phyloP scores from a whole-genome alignment of 2,113 vertebrate genomes.

The Scartelaos histophorus region DNA sequence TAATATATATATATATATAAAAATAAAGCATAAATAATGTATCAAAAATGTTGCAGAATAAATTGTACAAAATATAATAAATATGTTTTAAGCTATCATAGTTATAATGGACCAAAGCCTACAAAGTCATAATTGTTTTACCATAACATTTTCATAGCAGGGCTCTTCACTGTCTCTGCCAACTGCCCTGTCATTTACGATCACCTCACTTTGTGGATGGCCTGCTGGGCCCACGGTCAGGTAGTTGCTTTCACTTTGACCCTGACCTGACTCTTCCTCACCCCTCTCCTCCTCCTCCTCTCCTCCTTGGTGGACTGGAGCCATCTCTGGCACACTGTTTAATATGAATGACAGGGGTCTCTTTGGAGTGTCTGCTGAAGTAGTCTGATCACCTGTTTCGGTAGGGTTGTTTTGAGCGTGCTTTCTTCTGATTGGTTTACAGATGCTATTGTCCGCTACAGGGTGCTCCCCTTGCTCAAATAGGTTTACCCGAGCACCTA shows the following conservation, averaged over 20 bases:
- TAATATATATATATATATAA: too few species aligned
- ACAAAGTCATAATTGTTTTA: conserved; percentile 51
- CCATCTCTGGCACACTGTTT: conserved; percentile 66
- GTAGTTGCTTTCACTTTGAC: conserved; percentile 54
- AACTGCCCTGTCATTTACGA: conserved; percentile 50
- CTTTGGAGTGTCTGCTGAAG: conserved; percentile 54
- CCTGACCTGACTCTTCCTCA: conserved; percentile 3
- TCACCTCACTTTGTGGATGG: conserved; percentile 46
- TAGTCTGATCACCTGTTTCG: conserved; percentile 29
- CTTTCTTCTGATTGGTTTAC: conserved; percentile 69
- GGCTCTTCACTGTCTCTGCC: conserved; percentile 72
- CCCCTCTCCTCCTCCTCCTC: conserved; percentile 16
- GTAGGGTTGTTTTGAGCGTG: conserved; percentile 35
- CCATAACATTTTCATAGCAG: conserved; percentile 87
- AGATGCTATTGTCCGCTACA: conserved; percentile 43
- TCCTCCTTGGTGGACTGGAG: conserved; percentile 20
- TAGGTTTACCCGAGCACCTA: conserved; percentile 68
- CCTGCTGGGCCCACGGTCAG: conserved; percentile 57
- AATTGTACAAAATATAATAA: conserved; percentile 5
- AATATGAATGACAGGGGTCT: conserved; percentile 72
- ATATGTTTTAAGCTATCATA: neutral
- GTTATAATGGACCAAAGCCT: conserved; percentile 21
- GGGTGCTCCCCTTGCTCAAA: conserved; percentile 65
- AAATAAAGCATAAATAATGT: neutral
- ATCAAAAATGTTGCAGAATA: neutral